Base-by-base conservation (phyloP, 2,113 vertebrate species). In the Gopherus evgoodei region DNA sequence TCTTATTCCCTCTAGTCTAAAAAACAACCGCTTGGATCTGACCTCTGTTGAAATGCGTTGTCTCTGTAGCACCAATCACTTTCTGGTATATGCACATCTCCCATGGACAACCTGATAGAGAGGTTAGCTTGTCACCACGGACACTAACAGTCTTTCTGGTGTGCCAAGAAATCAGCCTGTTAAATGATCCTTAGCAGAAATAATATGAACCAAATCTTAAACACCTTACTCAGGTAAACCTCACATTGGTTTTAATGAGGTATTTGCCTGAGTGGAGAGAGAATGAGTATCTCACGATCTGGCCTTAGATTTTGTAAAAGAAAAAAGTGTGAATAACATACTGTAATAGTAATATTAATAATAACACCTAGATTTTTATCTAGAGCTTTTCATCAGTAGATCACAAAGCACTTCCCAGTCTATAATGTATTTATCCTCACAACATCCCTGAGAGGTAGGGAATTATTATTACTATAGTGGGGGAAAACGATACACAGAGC, bases 401-500 rank as follows among this genome's bases (percentile, higher is more conserved):
- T 69, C 62, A 72, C 65, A 38, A 72, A 38, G 35, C 65, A 38
- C 19, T 38, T 35, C n/a, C 17, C 65, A 38, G 2, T 38, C n/a
- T 38, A 21, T 38, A n/a, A 72, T 38, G 65, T 72, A 19, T 21
- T 21, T 17, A 38, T 59, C 10, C 29, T 47, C 24, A 59, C 72
- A 53, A 42, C 35, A 69, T 21, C 25, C n/a, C 49, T 82, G 8
- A 19, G 9, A 72, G 19, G 65, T 38, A 11, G 38, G 24, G 80
- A 29, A 53, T 25, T 53, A n/a, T 9, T n/a, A 29, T 57, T 72
- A 47, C n/a, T 10, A 42, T 81, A 86, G 7, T 54, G 54, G 6
- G 83, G 53, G 47, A 88, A 81, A 95, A 31, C 50, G 57, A 53
- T 75, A 82, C 21, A 53, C 62, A 52, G 53, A 57, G 59, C 44